Base-by-base conservation (phyloP, 2,888 invertebrate genomes). In the Xanthia togata region DNA sequence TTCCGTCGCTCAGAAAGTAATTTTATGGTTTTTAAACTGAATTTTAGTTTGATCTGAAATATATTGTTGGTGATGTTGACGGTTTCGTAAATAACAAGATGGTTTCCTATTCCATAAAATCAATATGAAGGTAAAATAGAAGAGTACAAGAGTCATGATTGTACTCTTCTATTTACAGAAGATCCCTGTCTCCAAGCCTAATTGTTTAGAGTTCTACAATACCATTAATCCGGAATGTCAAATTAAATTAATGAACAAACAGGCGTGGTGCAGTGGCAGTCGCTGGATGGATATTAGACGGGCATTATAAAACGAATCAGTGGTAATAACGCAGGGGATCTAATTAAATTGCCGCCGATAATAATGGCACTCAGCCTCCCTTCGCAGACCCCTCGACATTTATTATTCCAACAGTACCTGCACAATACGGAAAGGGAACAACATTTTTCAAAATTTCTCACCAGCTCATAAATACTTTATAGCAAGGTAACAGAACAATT, bases 321-420 rank as follows among this genome's bases (percentile, higher is more conserved):
- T 93, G 94, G 95, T 95, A 95, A 95, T 96, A 96, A 93, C 93
- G 94, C 91, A 93, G 95, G 95, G 96, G 95, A 94, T 96, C 95
- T 96, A 96, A 96, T 96, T 96, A 96, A 96, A 96, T 96, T 96
- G 96, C 95, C 94, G 93, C 95, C 95, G 93, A 95, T 96, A 95
- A 96, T 96, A 96, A 96, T 95, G 95, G 95, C 93, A 93, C 93
- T 93, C 92, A 91, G 92, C 87, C 92, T 90, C 96, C 95, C 96
- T 94, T 93, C 83, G 90, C 92, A 93, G 94, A 92, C 94, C 95
- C 96, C 96, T 95, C 94, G 90, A 93, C 95, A 95, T 96, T 95
- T 94, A 95, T 96, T 96, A 95, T 95, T 96, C 94, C 91, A 93
- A 89, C 82, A 83, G 84, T 90, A 91, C 90, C 90, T 90, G 91